Evolutionary conservation across 1,140 invertebrate genomes (phyloP).

Genomic region (Brachionus manjavacas): DNA sequence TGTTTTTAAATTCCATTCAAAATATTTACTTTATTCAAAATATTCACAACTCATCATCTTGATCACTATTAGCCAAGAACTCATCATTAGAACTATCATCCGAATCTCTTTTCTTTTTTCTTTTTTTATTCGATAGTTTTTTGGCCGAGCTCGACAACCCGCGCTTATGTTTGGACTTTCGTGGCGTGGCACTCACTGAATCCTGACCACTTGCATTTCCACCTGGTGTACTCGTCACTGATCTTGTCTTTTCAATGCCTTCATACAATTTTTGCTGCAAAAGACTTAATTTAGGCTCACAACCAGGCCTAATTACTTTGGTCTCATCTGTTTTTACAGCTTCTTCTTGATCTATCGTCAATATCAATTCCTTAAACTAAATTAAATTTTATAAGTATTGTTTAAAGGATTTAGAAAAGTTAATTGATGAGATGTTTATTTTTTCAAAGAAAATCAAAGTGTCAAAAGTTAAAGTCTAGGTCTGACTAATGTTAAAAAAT

Average conservation of each 20-base stretch:
- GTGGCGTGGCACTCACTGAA: conserved; percentile 1
- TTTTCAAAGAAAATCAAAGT: no score
- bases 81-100: conserved; percentile 19
- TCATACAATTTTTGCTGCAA: conserved; percentile 23
- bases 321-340: neutral
- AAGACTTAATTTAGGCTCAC: neutral
- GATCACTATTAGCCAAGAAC: neutral
- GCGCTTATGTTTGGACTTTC: neutral
- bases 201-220: neutral
- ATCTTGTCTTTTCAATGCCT: conserved; percentile 18
- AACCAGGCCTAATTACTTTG: neutral
- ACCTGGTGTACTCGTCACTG: neutral
- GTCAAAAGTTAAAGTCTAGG: no score
- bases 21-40: neutral
- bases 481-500: no score
- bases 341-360: conserved; percentile 33
- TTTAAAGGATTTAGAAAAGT: neutral
- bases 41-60: neutral
- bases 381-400: neutral
- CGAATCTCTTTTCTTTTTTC: conserved; percentile 19
- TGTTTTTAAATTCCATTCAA: neutral
- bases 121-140: neutral
- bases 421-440: no score
- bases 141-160: neutral
- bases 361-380: conserved; percentile 26